Conservation (phyloP, 2,888 invertebrate species). For the Arrhopalites spinosus region DNA sequence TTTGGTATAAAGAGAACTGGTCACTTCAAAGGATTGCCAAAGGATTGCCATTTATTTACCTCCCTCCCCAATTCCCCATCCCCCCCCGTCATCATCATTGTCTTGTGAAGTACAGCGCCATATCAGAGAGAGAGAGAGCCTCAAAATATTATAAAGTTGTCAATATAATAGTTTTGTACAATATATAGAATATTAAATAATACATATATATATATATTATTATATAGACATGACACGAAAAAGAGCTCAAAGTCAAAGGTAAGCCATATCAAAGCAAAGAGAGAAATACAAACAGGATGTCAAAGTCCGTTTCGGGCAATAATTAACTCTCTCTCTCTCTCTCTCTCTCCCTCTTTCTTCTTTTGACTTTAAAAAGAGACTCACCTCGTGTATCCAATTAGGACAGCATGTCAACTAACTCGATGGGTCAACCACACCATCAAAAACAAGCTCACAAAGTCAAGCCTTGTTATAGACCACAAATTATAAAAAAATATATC, state of each 20-base stretch:
- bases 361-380: not conserved
- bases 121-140: not conserved
- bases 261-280: slow-evolving; percentile 28
- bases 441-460: not conserved
- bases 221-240: not conserved
- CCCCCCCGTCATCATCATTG: not conserved
- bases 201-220: not conserved
- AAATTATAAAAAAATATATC: too few relatives aligned
- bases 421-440: slow-evolving; percentile 29
- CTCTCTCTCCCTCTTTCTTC: slow-evolving; percentile 5
- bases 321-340: slow-evolving; percentile 26
- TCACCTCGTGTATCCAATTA: slow-evolving; percentile 36
- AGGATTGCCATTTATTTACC: slow-evolving; percentile 3
- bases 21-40: slow-evolving; percentile 40
- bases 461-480: too few relatives aligned
- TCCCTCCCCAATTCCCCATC: not conserved
- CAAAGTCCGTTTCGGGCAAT: slow-evolving; percentile 30
- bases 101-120: not conserved
- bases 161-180: too few relatives aligned
- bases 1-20: slow-evolving; percentile 8
- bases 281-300: slow-evolving; percentile 11
- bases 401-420: slow-evolving; percentile 34
- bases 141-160: too few relatives aligned
- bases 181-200: too few relatives aligned
- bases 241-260: slow-evolving; percentile 24